Percentiles rank a stretch among this genome's conserved stretches.
Evolutionary conservation across 2,797 vertebrate species (phyloP).

Genomic region (Lagodon rhomboides): DNA sequence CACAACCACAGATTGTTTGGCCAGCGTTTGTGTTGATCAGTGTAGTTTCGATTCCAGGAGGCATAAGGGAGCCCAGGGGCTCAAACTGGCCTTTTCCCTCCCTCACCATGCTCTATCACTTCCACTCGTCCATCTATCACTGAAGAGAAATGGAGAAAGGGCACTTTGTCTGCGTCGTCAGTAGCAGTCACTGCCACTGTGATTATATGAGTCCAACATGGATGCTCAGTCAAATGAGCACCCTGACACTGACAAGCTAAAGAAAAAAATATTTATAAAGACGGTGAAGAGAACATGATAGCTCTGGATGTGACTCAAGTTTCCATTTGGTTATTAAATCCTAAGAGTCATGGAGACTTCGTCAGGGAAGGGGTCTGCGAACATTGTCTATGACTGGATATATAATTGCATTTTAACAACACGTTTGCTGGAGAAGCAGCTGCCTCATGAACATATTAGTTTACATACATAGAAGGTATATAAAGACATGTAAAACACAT

Average conservation of each 20-base stretch:
- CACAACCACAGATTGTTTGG: constrained; percentile 36
- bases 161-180: constrained; percentile 47
- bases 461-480: too few relatives aligned
- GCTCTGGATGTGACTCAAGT: constrained; percentile 10
- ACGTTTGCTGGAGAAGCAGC: too few relatives aligned
- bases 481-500: too few relatives aligned
- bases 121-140: constrained; percentile 49
- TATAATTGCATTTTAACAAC: too few relatives aligned
- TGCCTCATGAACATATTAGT: too few relatives aligned
- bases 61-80: constrained; percentile 59
- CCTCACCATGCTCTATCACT: constrained; percentile 47
- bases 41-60: constrained; percentile 48
- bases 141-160: constrained; percentile 49
- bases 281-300: constrained; percentile 4
- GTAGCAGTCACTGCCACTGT: constrained; percentile 31
- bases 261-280: not conserved
- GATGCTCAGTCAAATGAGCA: constrained; percentile 40
- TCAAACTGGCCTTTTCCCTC: constrained; percentile 60
- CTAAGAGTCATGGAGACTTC: constrained; percentile 2
- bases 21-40: constrained; percentile 43
- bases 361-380: not conserved
- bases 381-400: not conserved
- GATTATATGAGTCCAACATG: constrained; percentile 35
- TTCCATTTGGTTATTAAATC: constrained; percentile 14
- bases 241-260: constrained; percentile 4